Evolutionary conservation across 2,113 vertebrate species (phyloP).

Genomic region (Sapayoa aenigma): DNA sequence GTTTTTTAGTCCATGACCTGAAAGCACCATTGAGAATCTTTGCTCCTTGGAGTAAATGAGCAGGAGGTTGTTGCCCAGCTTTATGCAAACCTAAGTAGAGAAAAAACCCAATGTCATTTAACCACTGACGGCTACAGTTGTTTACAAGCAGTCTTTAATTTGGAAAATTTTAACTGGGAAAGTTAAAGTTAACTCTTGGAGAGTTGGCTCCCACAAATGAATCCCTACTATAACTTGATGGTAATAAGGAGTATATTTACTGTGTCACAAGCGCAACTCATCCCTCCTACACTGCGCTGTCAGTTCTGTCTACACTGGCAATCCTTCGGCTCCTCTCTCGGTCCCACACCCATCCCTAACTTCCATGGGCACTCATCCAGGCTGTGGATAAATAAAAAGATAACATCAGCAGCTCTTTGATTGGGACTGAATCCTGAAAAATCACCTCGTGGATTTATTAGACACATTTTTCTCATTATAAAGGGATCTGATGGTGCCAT

Average conservation of each 20-base stretch:
- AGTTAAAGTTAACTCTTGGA: not conserved
- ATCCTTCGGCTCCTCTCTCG: not conserved
- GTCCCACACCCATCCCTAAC: not conserved
- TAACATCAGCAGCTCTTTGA: not conserved
- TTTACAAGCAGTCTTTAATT: not conserved
- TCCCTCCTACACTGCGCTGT: not conserved
- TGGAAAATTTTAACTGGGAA: not conserved
- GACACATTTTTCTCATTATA: not conserved
- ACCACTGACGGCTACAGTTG: not conserved
- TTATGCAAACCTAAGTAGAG: conserved; percentile 88
- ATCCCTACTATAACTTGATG: not conserved
- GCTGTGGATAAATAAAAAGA: not conserved
- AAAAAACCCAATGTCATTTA: not conserved
- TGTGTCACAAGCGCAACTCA: not conserved
- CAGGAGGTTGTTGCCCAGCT: conserved; percentile 89
- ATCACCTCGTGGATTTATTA: not conserved
- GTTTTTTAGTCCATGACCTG: conserved; percentile 97
- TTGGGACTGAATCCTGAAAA: not conserved
- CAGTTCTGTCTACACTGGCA: not conserved
- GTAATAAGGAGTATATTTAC: not conserved
- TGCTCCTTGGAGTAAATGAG: conserved; percentile 93
- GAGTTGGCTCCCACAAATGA: not conserved
- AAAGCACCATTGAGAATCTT: conserved; percentile 98
- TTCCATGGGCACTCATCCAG: not conserved
- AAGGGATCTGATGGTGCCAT: not conserved